Conservation (phyloP, 2,888 invertebrate species). For the Hipparchia semele region DNA sequence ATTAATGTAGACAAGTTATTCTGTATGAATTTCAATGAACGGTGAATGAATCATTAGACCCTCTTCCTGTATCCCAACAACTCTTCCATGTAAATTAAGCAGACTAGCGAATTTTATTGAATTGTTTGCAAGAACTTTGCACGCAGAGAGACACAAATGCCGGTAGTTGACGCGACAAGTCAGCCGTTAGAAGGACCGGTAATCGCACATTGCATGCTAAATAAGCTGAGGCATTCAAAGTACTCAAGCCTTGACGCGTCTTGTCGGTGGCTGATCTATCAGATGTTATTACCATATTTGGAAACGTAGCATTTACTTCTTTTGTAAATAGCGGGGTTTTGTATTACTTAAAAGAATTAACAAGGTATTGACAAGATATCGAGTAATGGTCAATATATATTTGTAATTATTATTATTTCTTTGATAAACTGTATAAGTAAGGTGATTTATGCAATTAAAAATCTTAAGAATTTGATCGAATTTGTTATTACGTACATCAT, state of each 20-base stretch:
- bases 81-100: slow-evolving; percentile 34
- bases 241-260: slow-evolving; percentile 33
- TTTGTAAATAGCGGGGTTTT: slow-evolving; percentile 43
- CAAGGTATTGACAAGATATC: slow-evolving; percentile 16
- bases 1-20: neutral
- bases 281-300: slow-evolving; percentile 58
- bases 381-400: neutral
- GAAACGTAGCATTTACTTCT: slow-evolving; percentile 55
- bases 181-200: slow-evolving; percentile 61
- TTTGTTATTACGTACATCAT: neutral
- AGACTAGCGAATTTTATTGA: slow-evolving; percentile 28
- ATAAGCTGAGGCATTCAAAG: slow-evolving; percentile 46
- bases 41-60: slow-evolving; percentile 39
- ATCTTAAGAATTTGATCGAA: neutral
- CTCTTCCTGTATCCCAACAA: slow-evolving; percentile 40
- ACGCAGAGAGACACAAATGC: slow-evolving; percentile 44
- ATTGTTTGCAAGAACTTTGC: slow-evolving; percentile 28
- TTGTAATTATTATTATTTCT: slow-evolving; percentile 8
- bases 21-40: slow-evolving; percentile 29
- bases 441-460: slow-evolving; percentile 26
- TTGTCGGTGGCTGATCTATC: slow-evolving; percentile 54
- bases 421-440: slow-evolving; percentile 25
- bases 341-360: slow-evolving; percentile 25
- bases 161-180: slow-evolving; percentile 66
- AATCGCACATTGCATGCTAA: slow-evolving; percentile 69